A percentile compares a stretch with the other conserved stretches of the same genome.
These are phyloP conservation scores for Lochmaea crataegi DNA, from an alignment of 2,888 invertebrate species.

Conservation along the genomic window DNA sequence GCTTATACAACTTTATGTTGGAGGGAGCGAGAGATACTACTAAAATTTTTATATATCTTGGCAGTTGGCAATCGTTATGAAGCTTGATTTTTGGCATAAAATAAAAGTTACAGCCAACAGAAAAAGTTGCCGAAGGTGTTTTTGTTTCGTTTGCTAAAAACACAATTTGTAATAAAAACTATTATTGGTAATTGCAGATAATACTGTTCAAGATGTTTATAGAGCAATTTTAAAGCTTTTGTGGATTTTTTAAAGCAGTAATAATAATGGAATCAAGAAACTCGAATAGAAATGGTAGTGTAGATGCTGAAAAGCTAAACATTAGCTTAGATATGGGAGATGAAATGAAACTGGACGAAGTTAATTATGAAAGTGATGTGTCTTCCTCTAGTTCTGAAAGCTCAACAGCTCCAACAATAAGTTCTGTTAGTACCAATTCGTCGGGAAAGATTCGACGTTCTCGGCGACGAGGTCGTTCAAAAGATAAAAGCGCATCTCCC, in stretches of 20 bases:
- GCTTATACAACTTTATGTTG: no score
- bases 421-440: conserved; percentile 79
- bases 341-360: conserved; percentile 82
- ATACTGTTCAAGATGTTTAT: conserved; percentile 7
- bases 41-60: neutral
- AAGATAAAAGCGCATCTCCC: conserved; percentile 62
- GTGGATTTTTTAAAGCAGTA: conserved; percentile 10
- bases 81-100: conserved; percentile 7
- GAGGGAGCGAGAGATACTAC: no score
- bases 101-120: neutral
- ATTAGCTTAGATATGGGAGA: conserved; percentile 76
- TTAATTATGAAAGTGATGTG: conserved; percentile 89
- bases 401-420: conserved; percentile 81
- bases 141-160: conserved; percentile 10
- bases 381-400: conserved; percentile 82
- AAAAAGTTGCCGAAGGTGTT: neutral
- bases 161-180: neutral
- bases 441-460: conserved; percentile 68
- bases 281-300: conserved; percentile 61
- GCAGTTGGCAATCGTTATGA: conserved; percentile 2
- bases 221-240: neutral
- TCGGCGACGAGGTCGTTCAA: conserved; percentile 67
- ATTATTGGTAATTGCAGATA: neutral
- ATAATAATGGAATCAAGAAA: conserved; percentile 61
- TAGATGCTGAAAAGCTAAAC: conserved; percentile 64